phyloP scores from a whole-genome alignment of 2,888 invertebrate species.

The Busseola fusca region DNA sequence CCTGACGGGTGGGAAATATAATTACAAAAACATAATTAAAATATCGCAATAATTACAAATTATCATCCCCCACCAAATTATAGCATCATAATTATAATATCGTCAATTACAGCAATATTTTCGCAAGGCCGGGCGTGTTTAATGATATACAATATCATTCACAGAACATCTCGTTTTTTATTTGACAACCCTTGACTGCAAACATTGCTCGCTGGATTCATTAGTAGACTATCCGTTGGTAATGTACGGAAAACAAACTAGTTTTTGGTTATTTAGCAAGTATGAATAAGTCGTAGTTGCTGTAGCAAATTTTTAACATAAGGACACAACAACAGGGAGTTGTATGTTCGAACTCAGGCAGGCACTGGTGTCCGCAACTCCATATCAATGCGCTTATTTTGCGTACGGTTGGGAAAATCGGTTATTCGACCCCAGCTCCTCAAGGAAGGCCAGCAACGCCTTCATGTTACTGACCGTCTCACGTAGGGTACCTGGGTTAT shows the following conservation, averaged over 20 bases:
- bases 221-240: slow-evolving; percentile 37
- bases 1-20: too few species aligned
- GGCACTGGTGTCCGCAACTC: too few species aligned
- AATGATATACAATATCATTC: slow-evolving; percentile 37
- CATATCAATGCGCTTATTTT: too few species aligned
- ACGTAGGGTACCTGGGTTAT: too few species aligned
- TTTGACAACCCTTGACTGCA: slow-evolving; percentile 49
- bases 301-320: background rate
- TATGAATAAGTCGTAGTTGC: slow-evolving; percentile 4
- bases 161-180: slow-evolving; percentile 52
- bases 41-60: background rate
- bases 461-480: too few species aligned
- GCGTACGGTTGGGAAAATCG: too few species aligned
- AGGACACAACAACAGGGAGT: background rate
- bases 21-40: slow-evolving; percentile 4
- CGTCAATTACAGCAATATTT: slow-evolving; percentile 32
- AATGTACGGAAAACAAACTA: slow-evolving; percentile 13
- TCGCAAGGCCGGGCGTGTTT: slow-evolving; percentile 15
- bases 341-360: too few species aligned
- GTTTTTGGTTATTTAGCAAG: slow-evolving; percentile 5
- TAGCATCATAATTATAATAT: slow-evolving; percentile 31
- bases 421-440: too few species aligned
- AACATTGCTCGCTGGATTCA: slow-evolving; percentile 44
- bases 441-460: too few species aligned
- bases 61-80: background rate